Evolutionary conservation across 2,113 vertebrate species (phyloP).

Genomic region (Clarias magur): DNA sequence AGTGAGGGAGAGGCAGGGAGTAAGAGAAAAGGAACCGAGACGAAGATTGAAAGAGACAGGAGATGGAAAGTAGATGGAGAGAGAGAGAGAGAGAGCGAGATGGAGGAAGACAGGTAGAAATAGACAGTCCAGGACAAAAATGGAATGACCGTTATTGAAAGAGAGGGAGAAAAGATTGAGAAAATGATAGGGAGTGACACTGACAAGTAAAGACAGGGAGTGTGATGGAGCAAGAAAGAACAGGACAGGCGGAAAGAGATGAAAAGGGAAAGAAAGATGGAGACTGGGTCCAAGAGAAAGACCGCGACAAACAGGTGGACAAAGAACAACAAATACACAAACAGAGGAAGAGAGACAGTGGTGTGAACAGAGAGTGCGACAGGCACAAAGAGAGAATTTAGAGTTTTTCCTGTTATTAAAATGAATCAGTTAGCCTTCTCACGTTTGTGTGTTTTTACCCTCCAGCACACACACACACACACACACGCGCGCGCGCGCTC

Average conservation of each 20-base stretch:
- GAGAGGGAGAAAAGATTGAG: too few species aligned
- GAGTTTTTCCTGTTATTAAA: neutral
- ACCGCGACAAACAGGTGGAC: too few species aligned
- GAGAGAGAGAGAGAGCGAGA: neutral
- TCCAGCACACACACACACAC: neutral
- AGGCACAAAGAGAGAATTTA: neutral
- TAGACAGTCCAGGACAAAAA: neutral
- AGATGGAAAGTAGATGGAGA: neutral
- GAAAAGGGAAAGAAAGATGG: accelerated
- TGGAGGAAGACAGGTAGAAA: neutral
- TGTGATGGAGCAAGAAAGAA: neutral
- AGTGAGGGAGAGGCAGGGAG: neutral
- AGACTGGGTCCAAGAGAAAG: neutral
- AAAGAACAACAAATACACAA: too few species aligned
- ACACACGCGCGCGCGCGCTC: neutral
- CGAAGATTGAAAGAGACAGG: neutral
- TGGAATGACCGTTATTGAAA: too few species aligned
- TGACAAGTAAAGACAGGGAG: neutral
- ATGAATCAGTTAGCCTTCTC: neutral
- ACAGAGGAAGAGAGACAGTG: neutral
- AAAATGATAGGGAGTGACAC: too few species aligned
- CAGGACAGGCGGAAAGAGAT: neutral
- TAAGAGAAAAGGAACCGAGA: neutral
- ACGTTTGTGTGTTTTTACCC: neutral
- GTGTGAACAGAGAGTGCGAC: neutral